Percentiles rank a stretch among this genome's conserved stretches.
phyloP scores from a whole-genome alignment of 2,113 vertebrate genomes.

The Promerops cafer region DNA sequence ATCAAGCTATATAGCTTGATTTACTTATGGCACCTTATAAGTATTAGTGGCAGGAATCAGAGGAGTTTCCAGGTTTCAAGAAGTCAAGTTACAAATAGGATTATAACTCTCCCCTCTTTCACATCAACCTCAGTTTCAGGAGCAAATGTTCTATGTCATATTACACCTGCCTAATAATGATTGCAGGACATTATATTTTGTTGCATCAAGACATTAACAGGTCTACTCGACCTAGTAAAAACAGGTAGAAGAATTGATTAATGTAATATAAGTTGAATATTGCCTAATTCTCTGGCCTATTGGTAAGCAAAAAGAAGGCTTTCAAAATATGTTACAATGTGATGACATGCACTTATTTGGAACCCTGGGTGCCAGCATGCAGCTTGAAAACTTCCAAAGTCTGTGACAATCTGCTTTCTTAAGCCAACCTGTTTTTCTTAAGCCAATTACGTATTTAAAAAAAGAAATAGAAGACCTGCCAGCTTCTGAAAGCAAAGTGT shows the following conservation, averaged over 20 bases:
- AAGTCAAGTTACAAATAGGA: not conserved
- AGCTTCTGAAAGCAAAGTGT: not conserved
- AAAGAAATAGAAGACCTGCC: not conserved
- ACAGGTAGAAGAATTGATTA: not conserved
- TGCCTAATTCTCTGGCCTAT: not conserved
- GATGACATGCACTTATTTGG: not conserved
- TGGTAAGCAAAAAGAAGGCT: not conserved
- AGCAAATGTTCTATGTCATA: not conserved
- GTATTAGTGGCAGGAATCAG: not conserved
- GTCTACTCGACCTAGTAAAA: not conserved
- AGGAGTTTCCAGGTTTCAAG: not conserved
- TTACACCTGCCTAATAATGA: not conserved
- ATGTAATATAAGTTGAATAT: not conserved
- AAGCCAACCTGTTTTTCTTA: not conserved
- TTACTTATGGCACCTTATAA: not conserved
- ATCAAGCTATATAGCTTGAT: not conserved
- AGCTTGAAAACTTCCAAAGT: not conserved
- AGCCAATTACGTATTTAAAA: not conserved
- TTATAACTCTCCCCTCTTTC: fast-evolving
- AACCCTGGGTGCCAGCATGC: fast-evolving
- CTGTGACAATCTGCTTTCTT: not conserved
- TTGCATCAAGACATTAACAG: not conserved
- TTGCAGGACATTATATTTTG: not conserved
- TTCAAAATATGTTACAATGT: not conserved
- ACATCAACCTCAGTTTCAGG: not conserved